These are phyloP conservation scores for Nibea albiflora DNA, from an alignment of 2,113 vertebrate species.

Conservation along the genomic window DNA sequence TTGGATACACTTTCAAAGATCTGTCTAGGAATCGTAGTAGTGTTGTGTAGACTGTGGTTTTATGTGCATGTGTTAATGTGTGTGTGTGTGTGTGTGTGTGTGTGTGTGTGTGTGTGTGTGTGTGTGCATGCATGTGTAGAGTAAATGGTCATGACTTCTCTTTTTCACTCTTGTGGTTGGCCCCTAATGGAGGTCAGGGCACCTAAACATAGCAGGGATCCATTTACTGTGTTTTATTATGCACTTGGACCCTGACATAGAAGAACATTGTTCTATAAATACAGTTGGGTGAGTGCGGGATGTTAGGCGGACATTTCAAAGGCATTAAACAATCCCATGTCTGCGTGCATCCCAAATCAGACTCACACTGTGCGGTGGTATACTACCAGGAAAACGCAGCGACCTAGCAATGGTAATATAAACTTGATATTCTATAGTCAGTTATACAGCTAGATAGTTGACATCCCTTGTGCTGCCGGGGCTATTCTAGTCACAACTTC, in stretches of 20 bases:
- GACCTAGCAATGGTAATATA: neutral
- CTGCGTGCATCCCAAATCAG: conserved; percentile 27
- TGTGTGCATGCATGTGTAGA: conserved; percentile 4
- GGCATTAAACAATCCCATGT: conserved; percentile 51
- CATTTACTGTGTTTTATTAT: conserved; percentile 82
- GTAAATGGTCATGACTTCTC: conserved; percentile 49
- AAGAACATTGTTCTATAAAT: conserved; percentile 81
- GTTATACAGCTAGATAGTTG: no score
- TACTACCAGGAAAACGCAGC: conserved; percentile 6
- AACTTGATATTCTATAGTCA: neutral
- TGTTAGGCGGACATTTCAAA: conserved; percentile 50
- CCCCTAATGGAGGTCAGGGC: conserved; percentile 74
- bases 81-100: neutral
- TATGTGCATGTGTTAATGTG: neutral
- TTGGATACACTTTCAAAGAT: neutral
- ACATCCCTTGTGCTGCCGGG: neutral
- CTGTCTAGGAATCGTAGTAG: neutral
- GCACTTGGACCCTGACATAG: conserved; percentile 71
- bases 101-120: neutral
- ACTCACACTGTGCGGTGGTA: conserved; percentile 8
- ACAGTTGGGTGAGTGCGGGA: conserved; percentile 50
- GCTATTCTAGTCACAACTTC: neutral
- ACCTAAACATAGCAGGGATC: conserved; percentile 79
- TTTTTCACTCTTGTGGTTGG: conserved; percentile 60
- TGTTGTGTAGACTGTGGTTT: neutral